Evolutionary conservation across 2,113 vertebrate genomes (phyloP).

Genomic region (Melanerpes aurifrons): DNA sequence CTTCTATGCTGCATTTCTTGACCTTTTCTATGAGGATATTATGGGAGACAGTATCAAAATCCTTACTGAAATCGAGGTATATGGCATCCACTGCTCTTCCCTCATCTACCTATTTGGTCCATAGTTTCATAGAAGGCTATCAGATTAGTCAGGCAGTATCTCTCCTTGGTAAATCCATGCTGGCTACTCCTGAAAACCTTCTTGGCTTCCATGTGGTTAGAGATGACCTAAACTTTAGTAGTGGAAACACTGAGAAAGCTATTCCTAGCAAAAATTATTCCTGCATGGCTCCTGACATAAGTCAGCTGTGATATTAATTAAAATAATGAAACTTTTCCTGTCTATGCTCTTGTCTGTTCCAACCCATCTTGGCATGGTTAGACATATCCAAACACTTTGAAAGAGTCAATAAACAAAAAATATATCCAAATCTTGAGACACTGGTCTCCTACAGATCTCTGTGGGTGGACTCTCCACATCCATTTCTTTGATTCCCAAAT

Average conservation of each 20-base stretch:
- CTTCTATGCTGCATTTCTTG: too few species aligned
- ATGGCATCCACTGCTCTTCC: too few species aligned
- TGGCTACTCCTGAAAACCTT: too few species aligned
- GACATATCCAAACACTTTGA: neutral
- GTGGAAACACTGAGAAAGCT: neutral
- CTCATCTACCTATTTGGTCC: too few species aligned
- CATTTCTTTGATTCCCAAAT: neutral
- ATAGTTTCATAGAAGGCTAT: too few species aligned
- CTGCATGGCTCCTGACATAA: neutral
- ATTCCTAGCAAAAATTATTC: neutral
- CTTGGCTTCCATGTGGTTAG: too few species aligned
- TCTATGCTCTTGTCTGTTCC: neutral
- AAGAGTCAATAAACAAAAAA: neutral
- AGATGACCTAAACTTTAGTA: neutral
- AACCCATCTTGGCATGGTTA: neutral
- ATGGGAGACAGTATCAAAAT: too few species aligned
- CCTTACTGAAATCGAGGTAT: too few species aligned
- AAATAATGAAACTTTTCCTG: neutral
- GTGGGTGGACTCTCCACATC: neutral
- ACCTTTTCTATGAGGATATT: too few species aligned
- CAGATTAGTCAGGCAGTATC: too few species aligned
- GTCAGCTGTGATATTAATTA: neutral
- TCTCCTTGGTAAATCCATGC: too few species aligned
- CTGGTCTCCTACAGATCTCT: accelerated
- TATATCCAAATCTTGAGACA: neutral